Base-by-base conservation (phyloP, 2,888 invertebrate genomes). In the Drosophila multiciliata region DNA sequence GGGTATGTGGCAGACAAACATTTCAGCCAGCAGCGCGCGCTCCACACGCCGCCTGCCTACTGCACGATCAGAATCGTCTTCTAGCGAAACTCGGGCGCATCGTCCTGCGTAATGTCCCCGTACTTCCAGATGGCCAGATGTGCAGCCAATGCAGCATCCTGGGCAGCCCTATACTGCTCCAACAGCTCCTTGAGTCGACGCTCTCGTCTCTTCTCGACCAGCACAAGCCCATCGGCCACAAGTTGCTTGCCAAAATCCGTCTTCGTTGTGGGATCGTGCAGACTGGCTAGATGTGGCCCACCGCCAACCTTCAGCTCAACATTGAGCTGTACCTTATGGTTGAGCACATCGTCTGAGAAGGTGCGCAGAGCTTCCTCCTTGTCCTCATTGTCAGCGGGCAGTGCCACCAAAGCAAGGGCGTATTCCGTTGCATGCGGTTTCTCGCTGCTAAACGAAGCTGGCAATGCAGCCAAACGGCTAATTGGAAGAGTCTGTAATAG, bases 41-140 rank as follows among this genome's bases (percentile, higher is more conserved):
- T 71, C 74, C 78, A 78, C 70, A 83, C 86, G 78, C 83, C 74
- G 69, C 85, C 62, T 66, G 85, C 86, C 75, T 83, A 83, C 83
- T 83, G 82, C 80, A 73, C 60, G 73, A 62, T 73, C 63, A 33
- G 36, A 54, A 45, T 81, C 83, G 74, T 72, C 77, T 87, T 87
- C 87, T 92, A 93, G 90, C 92, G 93, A 84, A 93, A 93, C 81
- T 93, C 93, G 45, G 91, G 92, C 89, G 92, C 91, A 86, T 93
- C 93, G 72, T 93, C 93, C 75, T 93, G 92, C 68, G 93, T 93
- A 66, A 99, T 98, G 93, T 99, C 99, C n/a, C 99, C 99, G 92
- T 99, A 99, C 91, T 97, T 96, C 99, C 99, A 99, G 90, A 99
- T 96, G 93, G 97, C 97, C 88, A 96, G 94, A 92, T 98, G 98